A percentile compares a stretch with the other conserved stretches of the same genome.
phyloP scores from a whole-genome alignment of 2,797 vertebrate genomes.

The Phrynocephalus guinanensis region DNA sequence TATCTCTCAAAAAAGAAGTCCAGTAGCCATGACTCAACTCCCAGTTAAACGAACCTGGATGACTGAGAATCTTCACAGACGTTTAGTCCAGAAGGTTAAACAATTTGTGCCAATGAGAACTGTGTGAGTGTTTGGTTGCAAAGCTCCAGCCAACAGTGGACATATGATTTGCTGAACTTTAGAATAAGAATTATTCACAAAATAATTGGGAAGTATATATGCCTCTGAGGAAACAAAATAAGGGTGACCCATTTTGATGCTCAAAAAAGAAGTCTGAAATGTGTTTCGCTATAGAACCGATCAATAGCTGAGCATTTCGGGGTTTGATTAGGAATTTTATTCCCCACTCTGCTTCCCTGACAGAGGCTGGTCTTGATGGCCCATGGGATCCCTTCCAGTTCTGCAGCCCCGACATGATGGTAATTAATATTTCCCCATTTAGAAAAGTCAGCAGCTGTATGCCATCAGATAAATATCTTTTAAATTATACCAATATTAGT shows the following conservation, averaged over 20 bases:
- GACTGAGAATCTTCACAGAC: no score
- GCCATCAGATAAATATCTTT: fast-evolving
- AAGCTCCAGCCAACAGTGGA: neutral
- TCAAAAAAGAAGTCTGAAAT: neutral
- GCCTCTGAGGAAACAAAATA: neutral
- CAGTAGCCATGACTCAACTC: no score
- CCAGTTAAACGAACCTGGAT: no score
- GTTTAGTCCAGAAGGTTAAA: neutral
- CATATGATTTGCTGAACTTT: neutral
- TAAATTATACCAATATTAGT: constrained; percentile 15
- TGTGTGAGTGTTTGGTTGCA: neutral
- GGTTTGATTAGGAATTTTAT: no score
- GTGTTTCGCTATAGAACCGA: fast-evolving
- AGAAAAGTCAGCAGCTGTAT: neutral
- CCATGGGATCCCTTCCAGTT: no score
- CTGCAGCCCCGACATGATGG: no score
- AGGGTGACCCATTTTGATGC: neutral
- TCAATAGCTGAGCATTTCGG: no score
- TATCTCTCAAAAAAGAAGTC: no score
- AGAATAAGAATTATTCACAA: neutral
- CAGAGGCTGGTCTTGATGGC: no score
- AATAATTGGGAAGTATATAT: neutral
- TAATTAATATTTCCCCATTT: constrained; percentile 3
- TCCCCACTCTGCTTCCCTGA: no score
- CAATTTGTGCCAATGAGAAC: neutral